Evolutionary conservation across 1,140 invertebrate species (phyloP).

Genomic region (Habropoda laboriosa): DNA sequence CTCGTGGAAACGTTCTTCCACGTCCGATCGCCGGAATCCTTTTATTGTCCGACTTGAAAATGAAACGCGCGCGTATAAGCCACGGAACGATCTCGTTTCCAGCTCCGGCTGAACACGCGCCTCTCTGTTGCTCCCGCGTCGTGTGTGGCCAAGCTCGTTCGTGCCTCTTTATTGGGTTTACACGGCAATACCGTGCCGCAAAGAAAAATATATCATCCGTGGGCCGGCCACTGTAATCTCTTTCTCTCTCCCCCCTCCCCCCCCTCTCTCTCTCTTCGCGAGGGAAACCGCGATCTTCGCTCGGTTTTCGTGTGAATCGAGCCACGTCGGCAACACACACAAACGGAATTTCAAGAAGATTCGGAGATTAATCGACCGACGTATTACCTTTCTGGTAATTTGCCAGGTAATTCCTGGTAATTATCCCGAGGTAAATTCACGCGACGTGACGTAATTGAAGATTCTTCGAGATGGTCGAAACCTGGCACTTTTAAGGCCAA

Average conservation of each 20-base stretch:
- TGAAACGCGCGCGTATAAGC: slow-evolving; percentile 47
- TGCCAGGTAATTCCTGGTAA: no score
- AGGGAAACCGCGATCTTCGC: slow-evolving; percentile 26
- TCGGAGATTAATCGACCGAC: no score
- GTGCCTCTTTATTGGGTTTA: slow-evolving; percentile 67
- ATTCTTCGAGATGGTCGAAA: no score
- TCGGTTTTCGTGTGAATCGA: neutral
- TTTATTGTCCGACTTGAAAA: slow-evolving; percentile 61
- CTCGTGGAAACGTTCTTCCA: slow-evolving; percentile 62
- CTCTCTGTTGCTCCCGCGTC: slow-evolving; percentile 7
- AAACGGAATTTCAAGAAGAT: no score
- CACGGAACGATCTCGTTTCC: slow-evolving; percentile 57
- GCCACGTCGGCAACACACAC: no score
- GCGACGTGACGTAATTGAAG: no score
- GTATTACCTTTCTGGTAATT: no score
- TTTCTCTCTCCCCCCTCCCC: no score
- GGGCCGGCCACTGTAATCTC: slow-evolving; percentile 29
- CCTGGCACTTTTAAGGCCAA: no score
- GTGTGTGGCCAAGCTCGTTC: slow-evolving; percentile 64
- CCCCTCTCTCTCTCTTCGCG: slow-evolving; percentile 34
- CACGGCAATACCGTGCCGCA: slow-evolving; percentile 57
- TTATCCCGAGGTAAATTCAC: no score
- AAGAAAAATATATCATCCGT: slow-evolving; percentile 65
- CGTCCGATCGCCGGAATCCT: slow-evolving; percentile 58
- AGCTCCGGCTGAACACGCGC: slow-evolving; percentile 53